Base-by-base conservation (phyloP, 2,797 vertebrate genomes). In the Sebastes matsubarae region DNA sequence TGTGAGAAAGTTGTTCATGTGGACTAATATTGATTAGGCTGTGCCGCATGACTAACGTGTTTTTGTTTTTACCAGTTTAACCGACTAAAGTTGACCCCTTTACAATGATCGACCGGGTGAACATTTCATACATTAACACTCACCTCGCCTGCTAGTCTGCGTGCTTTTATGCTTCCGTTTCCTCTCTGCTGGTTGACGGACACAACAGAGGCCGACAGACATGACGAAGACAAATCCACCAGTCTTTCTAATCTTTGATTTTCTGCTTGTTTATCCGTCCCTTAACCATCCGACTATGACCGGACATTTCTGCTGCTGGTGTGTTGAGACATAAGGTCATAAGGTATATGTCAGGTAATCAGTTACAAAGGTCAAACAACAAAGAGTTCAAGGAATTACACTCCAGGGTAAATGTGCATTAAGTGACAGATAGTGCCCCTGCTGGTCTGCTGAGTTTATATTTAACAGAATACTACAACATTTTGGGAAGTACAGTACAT, bases 361-460 rank as follows among this genome's bases (percentile, higher is more conserved):
- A 89, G 86, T 90, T 60, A 90, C 89, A 16, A 27, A 46, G 68
- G 74, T 89, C 68, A 68, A 77, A 77, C 58, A 12, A 1, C 27
- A 32, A 55, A 60, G 63, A 65, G 61, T 79, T 80, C 61, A 82
- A 65, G 16, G 46, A 25, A 12, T 11, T 16, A 20, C 27, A 25
- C 29, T 20, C 3, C 20, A 38, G 13, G 2, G 3, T 4, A 52
- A 3, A 70, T 16, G 61, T 6, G 13, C n/a, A 61, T 36, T 14
- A 66, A 74, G 59, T 58, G 30, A 67, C 38, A 57, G 72, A 50
- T 1, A 27, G 34, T 30, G 73, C 72, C 65, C 38, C 78, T 46
- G 50, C 67, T 75, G 72, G 64, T 32, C 18, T 67, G 60, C 66
- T 30, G 13, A 55, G 10, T 18, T 24, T 38, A 24, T 36, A 30